phyloP scores from a whole-genome alignment of 2,113 vertebrate species.

The Barbus barbus region DNA sequence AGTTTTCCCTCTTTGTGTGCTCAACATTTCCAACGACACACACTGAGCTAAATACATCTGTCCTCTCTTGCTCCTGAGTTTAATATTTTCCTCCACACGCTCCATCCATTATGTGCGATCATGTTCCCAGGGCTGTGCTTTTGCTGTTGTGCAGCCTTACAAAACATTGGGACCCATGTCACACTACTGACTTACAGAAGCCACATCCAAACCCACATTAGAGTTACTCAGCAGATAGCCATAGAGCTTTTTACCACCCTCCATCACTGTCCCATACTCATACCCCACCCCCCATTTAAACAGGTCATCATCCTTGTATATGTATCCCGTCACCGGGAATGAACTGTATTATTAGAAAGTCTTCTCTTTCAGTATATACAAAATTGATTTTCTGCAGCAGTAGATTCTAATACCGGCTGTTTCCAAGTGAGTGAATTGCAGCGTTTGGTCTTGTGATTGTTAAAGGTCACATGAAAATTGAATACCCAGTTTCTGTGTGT shows the following conservation, averaged over 20 bases:
- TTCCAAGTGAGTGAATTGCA: not conserved
- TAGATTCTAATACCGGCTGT: not conserved
- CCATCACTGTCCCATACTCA: not conserved
- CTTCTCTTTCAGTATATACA: constrained; percentile 4
- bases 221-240: constrained; percentile 62
- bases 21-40: constrained; percentile 8
- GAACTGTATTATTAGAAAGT: constrained; percentile 24
- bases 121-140: constrained; percentile 57
- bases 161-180: constrained; percentile 48
- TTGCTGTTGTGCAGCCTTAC: constrained; percentile 47
- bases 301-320: constrained; percentile 9
- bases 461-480: not conserved
- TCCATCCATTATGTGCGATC: constrained; percentile 52
- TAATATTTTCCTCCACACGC: constrained; percentile 39
- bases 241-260: not conserved
- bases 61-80: not conserved
- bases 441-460: not conserved
- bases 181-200: constrained; percentile 48
- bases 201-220: constrained; percentile 11
- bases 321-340: not conserved
- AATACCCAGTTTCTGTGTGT: no score
- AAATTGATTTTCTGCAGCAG: not conserved
- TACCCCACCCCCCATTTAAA: not conserved
- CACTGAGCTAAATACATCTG: not conserved
- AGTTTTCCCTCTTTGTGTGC: not conserved